phyloP scores from a whole-genome alignment of 2,113 vertebrate species.

The Sardina pilchardus region DNA sequence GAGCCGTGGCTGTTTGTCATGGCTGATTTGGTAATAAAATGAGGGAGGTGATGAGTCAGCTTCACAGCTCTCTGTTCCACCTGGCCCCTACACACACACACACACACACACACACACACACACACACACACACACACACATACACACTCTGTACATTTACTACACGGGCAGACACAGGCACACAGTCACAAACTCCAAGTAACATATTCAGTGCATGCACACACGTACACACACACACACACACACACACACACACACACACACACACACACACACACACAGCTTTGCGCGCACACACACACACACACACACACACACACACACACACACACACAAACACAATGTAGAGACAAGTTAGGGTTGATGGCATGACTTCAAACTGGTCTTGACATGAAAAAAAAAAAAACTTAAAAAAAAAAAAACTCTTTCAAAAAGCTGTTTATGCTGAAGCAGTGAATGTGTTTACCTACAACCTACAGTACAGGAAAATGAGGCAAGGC shows the following conservation, averaged over 20 bases:
- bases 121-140: too few relatives aligned
- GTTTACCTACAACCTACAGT: too few relatives aligned
- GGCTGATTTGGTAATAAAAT: slow-evolving; percentile 78
- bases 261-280: slow-evolving; percentile 6
- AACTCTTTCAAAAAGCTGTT: neutral
- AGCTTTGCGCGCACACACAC: slow-evolving; percentile 31
- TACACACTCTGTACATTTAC: too few relatives aligned
- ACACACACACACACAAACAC: slow-evolving; percentile 39
- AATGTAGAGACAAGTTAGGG: neutral
- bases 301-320: slow-evolving; percentile 42
- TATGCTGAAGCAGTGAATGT: neutral
- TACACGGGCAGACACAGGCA: too few relatives aligned
- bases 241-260: slow-evolving; percentile 43
- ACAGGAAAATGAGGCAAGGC: too few relatives aligned
- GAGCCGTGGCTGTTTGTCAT: slow-evolving; percentile 70
- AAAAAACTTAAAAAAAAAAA: too few relatives aligned
- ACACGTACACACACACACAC: slow-evolving; percentile 40
- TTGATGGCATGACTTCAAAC: neutral
- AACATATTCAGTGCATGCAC: too few relatives aligned
- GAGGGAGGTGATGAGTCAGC: slow-evolving; percentile 70
- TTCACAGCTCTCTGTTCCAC: slow-evolving; percentile 59
- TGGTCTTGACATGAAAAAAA: neutral
- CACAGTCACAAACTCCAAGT: too few relatives aligned
- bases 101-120: slow-evolving; percentile 22
- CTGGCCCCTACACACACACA: slow-evolving; percentile 51